These are phyloP conservation scores for Caranx melampygus DNA, from an alignment of 2,113 vertebrate species.

Conservation along the genomic window DNA sequence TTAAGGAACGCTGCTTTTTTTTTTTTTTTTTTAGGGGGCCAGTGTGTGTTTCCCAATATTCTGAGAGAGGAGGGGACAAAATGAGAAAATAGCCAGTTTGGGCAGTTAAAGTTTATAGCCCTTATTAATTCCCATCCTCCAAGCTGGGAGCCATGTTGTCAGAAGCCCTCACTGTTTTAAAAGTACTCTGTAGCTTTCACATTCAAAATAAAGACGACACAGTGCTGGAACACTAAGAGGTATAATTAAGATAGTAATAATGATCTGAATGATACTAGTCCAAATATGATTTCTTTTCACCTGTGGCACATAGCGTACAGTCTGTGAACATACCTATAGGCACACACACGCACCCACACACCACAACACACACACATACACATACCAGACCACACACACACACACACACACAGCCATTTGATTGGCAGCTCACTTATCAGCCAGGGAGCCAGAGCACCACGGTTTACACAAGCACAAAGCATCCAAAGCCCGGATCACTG, in stretches of 20 bases:
- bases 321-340: constrained; percentile 20
- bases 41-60: too few relatives aligned
- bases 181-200: neutral
- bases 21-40: too few relatives aligned
- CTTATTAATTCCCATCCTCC: too few relatives aligned
- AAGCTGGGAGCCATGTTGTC: neutral
- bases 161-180: neutral
- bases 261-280: neutral
- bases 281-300: neutral
- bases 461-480: constrained; percentile 81
- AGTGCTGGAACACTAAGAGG: neutral
- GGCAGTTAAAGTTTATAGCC: too few relatives aligned
- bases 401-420: constrained; percentile 50
- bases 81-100: too few relatives aligned
- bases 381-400: constrained; percentile 20
- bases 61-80: too few relatives aligned
- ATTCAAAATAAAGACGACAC: neutral
- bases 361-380: constrained; percentile 1
- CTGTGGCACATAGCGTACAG: constrained; percentile 23
- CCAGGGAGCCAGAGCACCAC: constrained; percentile 60
- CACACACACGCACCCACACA: neutral
- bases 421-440: constrained; percentile 81
- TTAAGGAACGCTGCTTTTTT: too few relatives aligned
- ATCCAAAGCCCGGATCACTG: constrained; percentile 68
- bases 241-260: constrained; percentile 10